A percentile compares a stretch with the other conserved stretches of the same genome.
Conservation (phyloP, 2,888 invertebrate species). For the Cheilosia grossa region DNA sequence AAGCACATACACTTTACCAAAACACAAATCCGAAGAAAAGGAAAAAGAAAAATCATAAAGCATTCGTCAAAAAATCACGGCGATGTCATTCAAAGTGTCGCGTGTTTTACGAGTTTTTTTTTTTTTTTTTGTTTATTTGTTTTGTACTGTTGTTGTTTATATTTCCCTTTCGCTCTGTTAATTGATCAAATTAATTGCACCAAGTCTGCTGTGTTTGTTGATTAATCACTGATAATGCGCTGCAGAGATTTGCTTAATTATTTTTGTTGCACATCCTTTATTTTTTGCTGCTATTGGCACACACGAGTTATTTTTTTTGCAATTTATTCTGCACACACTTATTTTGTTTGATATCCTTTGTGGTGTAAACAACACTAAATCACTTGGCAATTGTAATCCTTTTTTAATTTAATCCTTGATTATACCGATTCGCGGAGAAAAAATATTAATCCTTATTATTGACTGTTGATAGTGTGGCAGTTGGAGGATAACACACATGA, state of each 20-base stretch:
- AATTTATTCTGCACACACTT: slow-evolving; percentile 11
- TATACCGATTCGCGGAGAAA: slow-evolving; percentile 41
- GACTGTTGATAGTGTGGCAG: slow-evolving; percentile 45
- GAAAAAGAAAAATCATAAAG: slow-evolving; percentile 50
- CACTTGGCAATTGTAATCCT: slow-evolving; percentile 54
- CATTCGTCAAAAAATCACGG: slow-evolving; percentile 64
- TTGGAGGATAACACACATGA: slow-evolving; percentile 58
- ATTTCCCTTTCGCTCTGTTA: slow-evolving; percentile 55
- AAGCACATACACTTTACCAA: slow-evolving; percentile 46
- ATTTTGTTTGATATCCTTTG: slow-evolving; percentile 40
- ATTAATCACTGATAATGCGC: slow-evolving; percentile 60
- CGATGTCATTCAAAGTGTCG: slow-evolving; percentile 62
- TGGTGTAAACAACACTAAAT: slow-evolving; percentile 34
- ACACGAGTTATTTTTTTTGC: slow-evolving; percentile 3
- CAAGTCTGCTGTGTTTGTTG: slow-evolving; percentile 44
- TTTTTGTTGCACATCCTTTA: slow-evolving; percentile 60
- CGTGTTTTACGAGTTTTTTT: slow-evolving; percentile 54
- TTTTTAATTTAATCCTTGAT: slow-evolving; percentile 41
- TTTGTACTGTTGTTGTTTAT: slow-evolving; percentile 34
- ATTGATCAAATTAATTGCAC: slow-evolving; percentile 71
- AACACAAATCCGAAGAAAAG: slow-evolving; percentile 36
- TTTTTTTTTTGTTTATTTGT: slow-evolving; percentile 14
- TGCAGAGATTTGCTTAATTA: slow-evolving; percentile 23
- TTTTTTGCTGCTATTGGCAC: slow-evolving; percentile 25
- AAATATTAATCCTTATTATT: slow-evolving; percentile 38